Conservation (phyloP, 2,888 invertebrate genomes). For the Cetonia aurata region DNA sequence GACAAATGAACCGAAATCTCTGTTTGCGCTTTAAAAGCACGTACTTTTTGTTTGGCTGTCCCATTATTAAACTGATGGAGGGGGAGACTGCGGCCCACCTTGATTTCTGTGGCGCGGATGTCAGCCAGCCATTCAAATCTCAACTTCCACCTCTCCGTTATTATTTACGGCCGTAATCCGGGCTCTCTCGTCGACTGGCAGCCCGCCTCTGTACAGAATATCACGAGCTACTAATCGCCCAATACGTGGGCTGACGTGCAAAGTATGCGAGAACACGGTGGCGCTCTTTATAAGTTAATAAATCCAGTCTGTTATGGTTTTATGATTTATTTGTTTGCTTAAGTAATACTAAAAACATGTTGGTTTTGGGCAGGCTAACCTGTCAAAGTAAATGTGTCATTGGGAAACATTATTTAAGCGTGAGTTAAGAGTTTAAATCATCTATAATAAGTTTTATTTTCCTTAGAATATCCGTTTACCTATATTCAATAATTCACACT, state of each 20-base stretch:
- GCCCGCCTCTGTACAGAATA: not conserved
- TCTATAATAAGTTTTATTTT: no score
- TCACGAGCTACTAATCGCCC: not conserved
- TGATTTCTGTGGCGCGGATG: constrained; percentile 22
- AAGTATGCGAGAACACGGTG: not conserved
- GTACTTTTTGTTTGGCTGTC: constrained; percentile 44
- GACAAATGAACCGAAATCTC: constrained; percentile 48
- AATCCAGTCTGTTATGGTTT: no score
- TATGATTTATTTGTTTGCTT: no score
- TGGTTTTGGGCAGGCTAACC: no score
- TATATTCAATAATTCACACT: no score
- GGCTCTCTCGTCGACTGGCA: not conserved
- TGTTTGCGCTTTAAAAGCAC: constrained; percentile 46
- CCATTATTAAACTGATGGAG: constrained; percentile 15
- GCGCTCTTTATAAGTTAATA: no score
- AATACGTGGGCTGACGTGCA: not conserved
- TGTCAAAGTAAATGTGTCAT: no score
- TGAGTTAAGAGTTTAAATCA: no score
- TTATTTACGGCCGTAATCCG: constrained; percentile 12
- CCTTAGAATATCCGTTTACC: no score
- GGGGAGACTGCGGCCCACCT: constrained; percentile 28
- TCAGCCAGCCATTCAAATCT: constrained; percentile 11
- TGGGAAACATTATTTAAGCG: no score
- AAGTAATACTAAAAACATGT: no score
- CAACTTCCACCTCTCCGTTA: constrained; percentile 11